Base-by-base conservation (phyloP, 2,797 vertebrate genomes). In the Pangasius sanitwongsei region DNA sequence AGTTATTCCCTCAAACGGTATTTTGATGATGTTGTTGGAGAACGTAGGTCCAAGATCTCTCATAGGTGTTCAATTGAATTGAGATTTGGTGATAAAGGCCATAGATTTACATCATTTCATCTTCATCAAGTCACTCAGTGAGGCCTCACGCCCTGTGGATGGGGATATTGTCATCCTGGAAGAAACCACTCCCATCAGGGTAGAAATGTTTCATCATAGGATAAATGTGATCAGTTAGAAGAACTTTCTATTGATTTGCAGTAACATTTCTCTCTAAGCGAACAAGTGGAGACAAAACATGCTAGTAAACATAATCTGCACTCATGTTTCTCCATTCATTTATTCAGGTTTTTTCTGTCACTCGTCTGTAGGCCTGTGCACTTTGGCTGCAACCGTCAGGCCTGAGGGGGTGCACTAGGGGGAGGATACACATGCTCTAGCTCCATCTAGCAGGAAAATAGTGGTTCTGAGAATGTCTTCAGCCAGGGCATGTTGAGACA, bases 401-500 rank as follows among this genome's bases (percentile, higher is more conserved):
- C 20, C 59, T 82, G 41, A 53, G 72, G 61, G 61, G 74, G 88
- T 89, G 74, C 77, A 74, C 37, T 28, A 69, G 84, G 75, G 80
- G 89, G 81, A 78, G 86, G 48, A 85, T 84, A 74, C 70, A 78
- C 86, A 78, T 78, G 74, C 83, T 87, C 41, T 53, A 82, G 75
- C 83, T 65, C 63, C 86, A 90, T 89, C 89, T 61, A 57, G 59
- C 86, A 90, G 89, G 16, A 83, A 63, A 69, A 55, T 20, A 34
- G 16, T 44, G 69, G 67, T 63, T 69, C 34, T 85, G 63, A 80
- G 87, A 85, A 89, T 80, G 72, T 57, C 74, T 87, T 72, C 61
- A 86, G 41, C 87, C 37, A 23, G 88, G 89, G 70, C 91, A 90
- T 89, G 90, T 90, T 83, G 53, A 77, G 89, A 48, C 91, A 90